These are phyloP conservation scores for Trichoplusia ni DNA, from an alignment of 1,140 invertebrate species.

Conservation along the genomic window DNA sequence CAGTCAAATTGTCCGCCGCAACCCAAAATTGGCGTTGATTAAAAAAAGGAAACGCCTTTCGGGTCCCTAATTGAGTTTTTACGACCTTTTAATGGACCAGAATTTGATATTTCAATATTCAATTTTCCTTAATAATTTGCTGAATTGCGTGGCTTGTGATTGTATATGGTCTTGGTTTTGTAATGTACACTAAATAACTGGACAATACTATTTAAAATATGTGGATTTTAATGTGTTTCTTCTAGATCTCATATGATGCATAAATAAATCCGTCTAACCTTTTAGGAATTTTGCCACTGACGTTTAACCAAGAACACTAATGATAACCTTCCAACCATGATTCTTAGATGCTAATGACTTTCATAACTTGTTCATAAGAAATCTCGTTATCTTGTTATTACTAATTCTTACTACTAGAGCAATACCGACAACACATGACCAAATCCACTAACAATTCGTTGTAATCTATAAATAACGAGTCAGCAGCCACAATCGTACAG, in stretches of 20 bases:
- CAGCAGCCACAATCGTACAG: constrained; percentile 12
- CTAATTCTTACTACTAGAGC: too few relatives aligned
- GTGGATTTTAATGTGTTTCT: neutral
- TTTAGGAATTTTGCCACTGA: too few relatives aligned
- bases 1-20: neutral
- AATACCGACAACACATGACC: neutral
- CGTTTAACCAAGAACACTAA: too few relatives aligned
- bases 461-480: constrained; percentile 26
- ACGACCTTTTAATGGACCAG: constrained; percentile 21
- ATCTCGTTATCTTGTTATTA: too few relatives aligned
- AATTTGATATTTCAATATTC: constrained; percentile 15
- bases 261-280: too few relatives aligned
- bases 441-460: constrained; percentile 5
- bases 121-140: constrained; percentile 21
- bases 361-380: too few relatives aligned
- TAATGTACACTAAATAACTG: too few relatives aligned
- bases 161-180: neutral
- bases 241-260: too few relatives aligned
- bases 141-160: neutral
- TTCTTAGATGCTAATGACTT: too few relatives aligned
- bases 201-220: too few relatives aligned
- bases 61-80: constrained; percentile 21
- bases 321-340: too few relatives aligned
- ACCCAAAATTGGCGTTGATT: constrained; percentile 8
- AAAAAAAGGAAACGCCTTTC: constrained; percentile 3